phyloP scores from a whole-genome alignment of 1,140 invertebrate species.

The Drosophila fuyamai region DNA sequence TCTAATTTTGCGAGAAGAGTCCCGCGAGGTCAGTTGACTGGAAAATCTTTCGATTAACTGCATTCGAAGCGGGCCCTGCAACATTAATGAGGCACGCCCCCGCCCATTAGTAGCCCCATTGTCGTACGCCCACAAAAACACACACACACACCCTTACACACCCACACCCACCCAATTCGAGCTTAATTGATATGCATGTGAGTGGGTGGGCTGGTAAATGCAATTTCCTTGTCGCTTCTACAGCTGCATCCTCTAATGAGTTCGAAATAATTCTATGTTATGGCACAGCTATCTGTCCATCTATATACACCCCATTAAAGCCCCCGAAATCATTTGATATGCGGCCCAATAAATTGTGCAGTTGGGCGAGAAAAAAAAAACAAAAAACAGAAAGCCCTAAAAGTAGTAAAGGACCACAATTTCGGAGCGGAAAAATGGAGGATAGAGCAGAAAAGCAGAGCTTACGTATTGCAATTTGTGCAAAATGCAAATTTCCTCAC shows the following conservation, averaged over 20 bases:
- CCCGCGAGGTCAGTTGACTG: slow-evolving; percentile 39
- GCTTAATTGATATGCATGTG: slow-evolving; percentile 52
- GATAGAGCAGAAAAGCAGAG: slow-evolving; percentile 36
- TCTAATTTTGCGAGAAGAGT: slow-evolving; percentile 42
- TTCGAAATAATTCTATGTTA: slow-evolving; percentile 62
- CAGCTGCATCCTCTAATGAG: slow-evolving; percentile 41
- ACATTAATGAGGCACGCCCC: slow-evolving; percentile 54
- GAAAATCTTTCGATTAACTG: slow-evolving; percentile 74
- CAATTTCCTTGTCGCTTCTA: slow-evolving; percentile 37
- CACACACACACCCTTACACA: background rate
- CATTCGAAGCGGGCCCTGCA: slow-evolving; percentile 36
- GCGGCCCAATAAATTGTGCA: slow-evolving; percentile 46
- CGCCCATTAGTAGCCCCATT: slow-evolving; percentile 46
- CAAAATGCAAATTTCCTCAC: slow-evolving; percentile 81
- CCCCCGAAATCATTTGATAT: slow-evolving; percentile 43
- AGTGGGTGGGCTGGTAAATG: slow-evolving; percentile 30
- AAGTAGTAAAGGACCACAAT: slow-evolving; percentile 4
- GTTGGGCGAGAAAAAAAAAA: slow-evolving; percentile 2
- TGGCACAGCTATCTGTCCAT: slow-evolving; percentile 30
- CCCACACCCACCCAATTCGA: slow-evolving; percentile 9
- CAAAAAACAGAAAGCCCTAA: background rate
- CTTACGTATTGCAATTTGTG: slow-evolving; percentile 81
- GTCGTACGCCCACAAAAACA: slow-evolving; percentile 7
- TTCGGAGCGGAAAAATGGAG: background rate
- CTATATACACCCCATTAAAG: slow-evolving; percentile 33